A percentile compares a stretch with the other conserved stretches of the same genome.
phyloP scores from a whole-genome alignment of 2,113 vertebrate genomes.

The Callocephalon fimbriatum region DNA sequence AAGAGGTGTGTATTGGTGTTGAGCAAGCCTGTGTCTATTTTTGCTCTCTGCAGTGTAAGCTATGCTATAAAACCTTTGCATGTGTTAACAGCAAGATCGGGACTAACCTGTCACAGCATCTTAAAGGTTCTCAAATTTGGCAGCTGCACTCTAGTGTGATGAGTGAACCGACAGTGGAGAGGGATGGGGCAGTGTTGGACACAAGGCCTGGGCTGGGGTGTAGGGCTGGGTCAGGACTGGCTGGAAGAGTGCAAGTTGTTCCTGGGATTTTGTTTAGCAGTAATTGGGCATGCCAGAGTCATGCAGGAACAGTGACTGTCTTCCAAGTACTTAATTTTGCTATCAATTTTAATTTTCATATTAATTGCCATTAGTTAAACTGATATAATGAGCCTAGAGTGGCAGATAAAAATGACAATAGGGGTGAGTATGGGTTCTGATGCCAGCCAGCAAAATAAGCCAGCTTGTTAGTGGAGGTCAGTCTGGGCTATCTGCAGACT shows the following conservation, averaged over 20 bases:
- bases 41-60: background rate
- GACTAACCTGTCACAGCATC: background rate
- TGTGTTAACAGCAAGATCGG: background rate
- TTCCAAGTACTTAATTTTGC: constrained; percentile 15
- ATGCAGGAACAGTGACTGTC: background rate
- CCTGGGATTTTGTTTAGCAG: background rate
- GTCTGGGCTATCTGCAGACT: background rate
- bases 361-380: constrained; percentile 52
- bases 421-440: background rate
- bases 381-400: constrained; percentile 31
- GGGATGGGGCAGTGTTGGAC: background rate
- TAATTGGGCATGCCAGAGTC: background rate
- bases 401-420: background rate
- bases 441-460: background rate
- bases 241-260: accelerated
- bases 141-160: background rate
- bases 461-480: background rate
- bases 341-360: constrained; percentile 47
- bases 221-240: background rate
- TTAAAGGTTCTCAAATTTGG: background rate
- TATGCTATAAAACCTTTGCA: background rate
- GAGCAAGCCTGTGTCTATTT: background rate
- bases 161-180: background rate
- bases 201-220: background rate
- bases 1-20: background rate